Evolutionary conservation across 2,888 invertebrate species (phyloP).

Genomic region (Melanargia galathea): DNA sequence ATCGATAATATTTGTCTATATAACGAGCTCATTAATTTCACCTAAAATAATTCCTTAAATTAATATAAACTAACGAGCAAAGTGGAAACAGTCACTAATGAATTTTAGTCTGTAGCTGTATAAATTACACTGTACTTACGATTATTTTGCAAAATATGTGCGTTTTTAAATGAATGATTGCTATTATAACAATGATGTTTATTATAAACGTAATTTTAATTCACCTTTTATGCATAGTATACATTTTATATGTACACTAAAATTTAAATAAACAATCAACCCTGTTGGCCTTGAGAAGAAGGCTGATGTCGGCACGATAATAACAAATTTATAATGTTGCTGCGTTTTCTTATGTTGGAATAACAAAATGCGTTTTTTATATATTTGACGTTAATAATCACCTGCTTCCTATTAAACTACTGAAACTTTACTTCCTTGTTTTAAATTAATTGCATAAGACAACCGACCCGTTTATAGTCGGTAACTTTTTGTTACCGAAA

Average conservation of each 20-base stretch:
- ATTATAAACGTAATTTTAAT: constrained; percentile 10
- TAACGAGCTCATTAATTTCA: constrained; percentile 13
- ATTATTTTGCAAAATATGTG: neutral
- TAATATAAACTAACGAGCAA: too few species aligned
- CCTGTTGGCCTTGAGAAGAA: constrained; percentile 46
- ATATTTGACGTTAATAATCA: constrained; percentile 38
- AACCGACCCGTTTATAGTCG: constrained; percentile 10
- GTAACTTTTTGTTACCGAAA: neutral
- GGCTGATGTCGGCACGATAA: constrained; percentile 42
- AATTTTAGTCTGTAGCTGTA: too few species aligned
- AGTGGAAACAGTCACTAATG: too few species aligned
- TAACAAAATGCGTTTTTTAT: constrained; percentile 37
- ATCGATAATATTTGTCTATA: constrained; percentile 31
- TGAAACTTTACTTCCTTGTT: constrained; percentile 22
- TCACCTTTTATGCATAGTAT: too few species aligned
- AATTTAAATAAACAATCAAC: constrained; percentile 41
- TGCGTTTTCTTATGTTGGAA: constrained; percentile 37
- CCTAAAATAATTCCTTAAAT: too few species aligned
- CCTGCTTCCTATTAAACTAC: constrained; percentile 37
- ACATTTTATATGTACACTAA: constrained; percentile 33
- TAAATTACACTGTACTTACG: too few species aligned
- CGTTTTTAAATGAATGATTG: neutral
- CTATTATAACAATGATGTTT: too few species aligned
- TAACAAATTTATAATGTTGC: constrained; percentile 45
- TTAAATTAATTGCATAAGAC: constrained; percentile 21